These are phyloP conservation scores for Hydrophis major DNA, from an alignment of 2,797 vertebrate species.

Conservation along the genomic window DNA sequence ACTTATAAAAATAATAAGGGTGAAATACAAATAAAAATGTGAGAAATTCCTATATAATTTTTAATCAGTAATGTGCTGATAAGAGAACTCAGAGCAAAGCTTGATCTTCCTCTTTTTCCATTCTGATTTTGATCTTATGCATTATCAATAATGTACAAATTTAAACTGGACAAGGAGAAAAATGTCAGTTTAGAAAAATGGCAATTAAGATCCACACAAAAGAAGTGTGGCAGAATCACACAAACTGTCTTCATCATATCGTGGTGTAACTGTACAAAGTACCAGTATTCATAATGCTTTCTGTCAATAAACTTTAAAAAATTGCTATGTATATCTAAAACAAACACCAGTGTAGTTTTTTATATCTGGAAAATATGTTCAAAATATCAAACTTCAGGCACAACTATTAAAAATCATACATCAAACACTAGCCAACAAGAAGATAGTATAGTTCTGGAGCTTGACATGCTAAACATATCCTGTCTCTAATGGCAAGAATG, in stretches of 20 bases:
- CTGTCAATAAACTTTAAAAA: background rate
- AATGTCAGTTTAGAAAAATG: background rate
- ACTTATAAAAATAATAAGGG: background rate
- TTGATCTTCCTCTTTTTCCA: background rate
- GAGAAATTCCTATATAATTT: background rate
- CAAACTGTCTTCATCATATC: background rate
- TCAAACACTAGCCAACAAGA: background rate
- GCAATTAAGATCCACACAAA: background rate
- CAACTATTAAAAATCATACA: background rate
- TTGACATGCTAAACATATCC: background rate
- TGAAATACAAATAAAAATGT: background rate
- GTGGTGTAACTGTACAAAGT: background rate
- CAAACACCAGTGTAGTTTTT: constrained; percentile 31
- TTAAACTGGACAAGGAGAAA: background rate
- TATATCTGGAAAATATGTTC: constrained; percentile 43
- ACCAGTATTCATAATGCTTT: no score
- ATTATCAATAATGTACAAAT: background rate
- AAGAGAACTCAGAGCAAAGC: background rate
- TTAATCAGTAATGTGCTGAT: background rate
- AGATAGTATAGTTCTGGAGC: background rate
- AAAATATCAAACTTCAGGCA: constrained; percentile 46
- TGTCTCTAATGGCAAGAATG: background rate
- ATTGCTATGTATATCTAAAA: constrained; percentile 21
- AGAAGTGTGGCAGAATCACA: background rate
- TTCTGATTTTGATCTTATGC: background rate